Conservation (phyloP, 2,888 invertebrate species). For the Andricus quercusramuli region DNA sequence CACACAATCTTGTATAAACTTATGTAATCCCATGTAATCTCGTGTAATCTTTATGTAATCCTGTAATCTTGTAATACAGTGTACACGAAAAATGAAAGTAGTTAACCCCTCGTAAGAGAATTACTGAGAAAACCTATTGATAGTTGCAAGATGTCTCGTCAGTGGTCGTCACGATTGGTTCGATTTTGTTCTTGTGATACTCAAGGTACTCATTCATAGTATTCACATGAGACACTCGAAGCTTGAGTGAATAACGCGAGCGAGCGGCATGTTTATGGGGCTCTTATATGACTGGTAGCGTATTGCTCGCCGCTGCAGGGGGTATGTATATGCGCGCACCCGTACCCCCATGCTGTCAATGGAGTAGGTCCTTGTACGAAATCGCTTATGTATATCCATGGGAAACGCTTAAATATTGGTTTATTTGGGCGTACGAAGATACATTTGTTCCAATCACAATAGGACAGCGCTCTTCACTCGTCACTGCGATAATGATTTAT, state of each 20-base stretch:
- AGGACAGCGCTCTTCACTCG: conserved; percentile 33
- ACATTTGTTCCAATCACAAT: conserved; percentile 36
- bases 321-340: conserved; percentile 66
- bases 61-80: too few species aligned
- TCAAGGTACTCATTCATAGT: conserved; percentile 41
- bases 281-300: conserved; percentile 69
- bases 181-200: conserved; percentile 11
- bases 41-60: too few species aligned
- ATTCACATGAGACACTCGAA: conserved; percentile 67
- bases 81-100: too few species aligned
- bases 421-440: conserved; percentile 64
- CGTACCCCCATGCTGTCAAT: conserved; percentile 72
- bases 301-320: conserved; percentile 73
- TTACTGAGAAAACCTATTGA: too few species aligned
- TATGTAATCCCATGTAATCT: too few species aligned
- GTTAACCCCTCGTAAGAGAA: too few species aligned
- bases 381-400: conserved; percentile 74
- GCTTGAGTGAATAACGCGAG: conserved; percentile 60
- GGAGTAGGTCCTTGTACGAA: conserved; percentile 68
- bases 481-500: conserved; percentile 38
- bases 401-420: conserved; percentile 75
- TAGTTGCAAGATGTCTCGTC: too few species aligned
- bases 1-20: too few species aligned
- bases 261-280: conserved; percentile 69
- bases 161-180: not conserved